A percentile compares a stretch with the other conserved stretches of the same genome.
phyloP scores from a whole-genome alignment of 2,888 invertebrate genomes.

The Sinodicranocentrus sp. region DNA sequence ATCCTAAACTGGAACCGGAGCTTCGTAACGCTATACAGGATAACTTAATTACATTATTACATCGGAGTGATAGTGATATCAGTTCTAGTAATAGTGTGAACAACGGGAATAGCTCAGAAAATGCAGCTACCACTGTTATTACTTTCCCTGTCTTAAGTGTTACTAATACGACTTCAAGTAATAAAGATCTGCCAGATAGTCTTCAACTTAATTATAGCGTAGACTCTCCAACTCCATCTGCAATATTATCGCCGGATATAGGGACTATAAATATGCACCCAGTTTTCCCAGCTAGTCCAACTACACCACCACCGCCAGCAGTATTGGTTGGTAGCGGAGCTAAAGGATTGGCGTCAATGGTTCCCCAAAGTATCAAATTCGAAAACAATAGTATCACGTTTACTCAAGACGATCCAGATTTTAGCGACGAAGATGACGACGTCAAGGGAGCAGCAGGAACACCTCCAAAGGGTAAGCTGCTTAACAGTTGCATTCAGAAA shows the following conservation, averaged over 20 bases:
- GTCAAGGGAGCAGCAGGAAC: conserved; percentile 80
- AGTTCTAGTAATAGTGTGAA: conserved; percentile 32
- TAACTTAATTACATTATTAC: conserved; percentile 79
- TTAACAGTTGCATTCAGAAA: background rate
- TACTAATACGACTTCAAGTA: conserved; percentile 14
- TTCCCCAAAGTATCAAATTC: conserved; percentile 45
- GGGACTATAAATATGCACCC: conserved; percentile 8
- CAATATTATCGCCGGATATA: conserved; percentile 47
- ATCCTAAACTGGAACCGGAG: conserved; percentile 91
- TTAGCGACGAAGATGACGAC: conserved; percentile 89
- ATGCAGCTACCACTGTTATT: conserved; percentile 9
- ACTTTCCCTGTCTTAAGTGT: conserved; percentile 18
- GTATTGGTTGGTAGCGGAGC: background rate
- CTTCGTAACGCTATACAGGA: conserved; percentile 90
- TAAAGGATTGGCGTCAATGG: conserved; percentile 29
- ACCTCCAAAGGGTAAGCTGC: conserved; percentile 45
- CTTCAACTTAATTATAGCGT: conserved; percentile 39
- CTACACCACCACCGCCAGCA: background rate
- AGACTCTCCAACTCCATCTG: conserved; percentile 16
- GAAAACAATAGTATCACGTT: conserved; percentile 47
- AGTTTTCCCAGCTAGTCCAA: conserved; percentile 18
- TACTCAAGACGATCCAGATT: conserved; percentile 83
- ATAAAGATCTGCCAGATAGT: conserved; percentile 39
- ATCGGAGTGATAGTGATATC: conserved; percentile 18
- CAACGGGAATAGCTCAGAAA: conserved; percentile 49